A percentile compares a stretch with the other conserved stretches of the same genome.
These are phyloP conservation scores for Coptodon rendalli DNA, from an alignment of 2,113 vertebrate species.

Conservation along the genomic window DNA sequence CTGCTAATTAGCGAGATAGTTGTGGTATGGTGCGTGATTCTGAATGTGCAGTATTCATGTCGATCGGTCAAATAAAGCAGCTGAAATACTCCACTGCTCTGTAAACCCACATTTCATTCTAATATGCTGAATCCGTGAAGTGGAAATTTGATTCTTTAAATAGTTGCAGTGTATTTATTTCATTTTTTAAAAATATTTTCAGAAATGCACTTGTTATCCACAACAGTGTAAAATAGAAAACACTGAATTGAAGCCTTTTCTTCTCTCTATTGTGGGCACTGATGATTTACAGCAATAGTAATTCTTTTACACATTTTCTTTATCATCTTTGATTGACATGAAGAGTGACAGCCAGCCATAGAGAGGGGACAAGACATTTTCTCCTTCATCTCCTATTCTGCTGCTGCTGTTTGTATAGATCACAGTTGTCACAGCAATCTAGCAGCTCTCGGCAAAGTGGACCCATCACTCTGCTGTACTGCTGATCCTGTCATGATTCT, in stretches of 20 bases:
- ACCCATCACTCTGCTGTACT: conserved; percentile 69
- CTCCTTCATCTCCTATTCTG: conserved; percentile 60
- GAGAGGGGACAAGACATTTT: conserved; percentile 42
- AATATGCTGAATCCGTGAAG: background rate
- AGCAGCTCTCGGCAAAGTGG: conserved; percentile 57
- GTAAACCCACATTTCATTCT: background rate
- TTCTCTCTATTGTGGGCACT: background rate
- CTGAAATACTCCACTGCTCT: background rate
- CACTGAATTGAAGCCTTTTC: background rate
- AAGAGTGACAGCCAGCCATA: conserved; percentile 53
- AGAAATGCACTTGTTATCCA: background rate
- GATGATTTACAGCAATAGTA: background rate
- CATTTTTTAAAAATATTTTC: background rate
- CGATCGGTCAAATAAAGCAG: background rate
- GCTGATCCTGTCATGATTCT: conserved; percentile 70
- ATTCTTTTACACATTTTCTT: conserved; percentile 14
- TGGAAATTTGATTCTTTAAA: background rate
- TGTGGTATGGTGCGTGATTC: background rate
- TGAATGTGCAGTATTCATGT: background rate
- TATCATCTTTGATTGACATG: conserved; percentile 49
- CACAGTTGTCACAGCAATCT: conserved; percentile 69
- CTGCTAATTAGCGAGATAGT: background rate
- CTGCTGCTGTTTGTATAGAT: conserved; percentile 55
- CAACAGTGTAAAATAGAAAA: background rate
- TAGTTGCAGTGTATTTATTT: background rate